Conservation (phyloP, 2,113 vertebrate genomes). For the Synodontis membranacea region DNA sequence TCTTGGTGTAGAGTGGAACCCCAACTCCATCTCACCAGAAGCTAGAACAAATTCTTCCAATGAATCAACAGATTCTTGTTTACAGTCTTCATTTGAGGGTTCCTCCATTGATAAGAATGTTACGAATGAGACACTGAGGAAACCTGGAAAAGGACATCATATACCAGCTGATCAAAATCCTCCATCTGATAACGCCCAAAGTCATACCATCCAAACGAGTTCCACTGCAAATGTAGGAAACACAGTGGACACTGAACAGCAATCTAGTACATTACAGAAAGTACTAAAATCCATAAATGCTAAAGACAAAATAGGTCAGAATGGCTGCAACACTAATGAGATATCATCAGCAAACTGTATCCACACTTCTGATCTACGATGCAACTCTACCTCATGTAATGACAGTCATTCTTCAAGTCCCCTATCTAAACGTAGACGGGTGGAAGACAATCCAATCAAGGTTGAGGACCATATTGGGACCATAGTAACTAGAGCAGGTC, state of each 20-base stretch:
- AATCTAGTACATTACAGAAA: slow-evolving; percentile 66
- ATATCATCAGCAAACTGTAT: slow-evolving; percentile 3
- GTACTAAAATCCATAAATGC: slow-evolving; percentile 70
- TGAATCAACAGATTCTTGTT: slow-evolving; percentile 32
- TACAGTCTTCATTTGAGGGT: background rate
- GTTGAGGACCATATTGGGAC: too few species aligned
- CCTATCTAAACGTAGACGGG: slow-evolving; percentile 64
- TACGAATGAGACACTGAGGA: background rate
- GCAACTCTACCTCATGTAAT: background rate
- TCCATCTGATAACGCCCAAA: background rate
- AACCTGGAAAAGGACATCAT: background rate
- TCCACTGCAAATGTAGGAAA: slow-evolving; percentile 31
- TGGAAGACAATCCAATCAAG: slow-evolving; percentile 31
- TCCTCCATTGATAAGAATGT: background rate
- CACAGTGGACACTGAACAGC: slow-evolving; percentile 43
- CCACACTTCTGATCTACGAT: slow-evolving; percentile 1
- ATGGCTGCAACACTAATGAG: background rate
- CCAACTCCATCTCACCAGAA: slow-evolving; percentile 53
- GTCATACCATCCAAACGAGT: slow-evolving; percentile 8
- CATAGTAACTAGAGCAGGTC: background rate
- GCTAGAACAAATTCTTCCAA: slow-evolving; percentile 9
- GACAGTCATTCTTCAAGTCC: slow-evolving; percentile 52
- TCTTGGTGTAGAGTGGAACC: slow-evolving; percentile 88
- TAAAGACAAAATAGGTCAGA: slow-evolving; percentile 49
- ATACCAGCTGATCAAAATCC: slow-evolving; percentile 5